Evolutionary conservation across 2,113 vertebrate species (phyloP), one percentile per base, ranked within the genome.

Genomic region (Ceyx margarethae): DNA sequence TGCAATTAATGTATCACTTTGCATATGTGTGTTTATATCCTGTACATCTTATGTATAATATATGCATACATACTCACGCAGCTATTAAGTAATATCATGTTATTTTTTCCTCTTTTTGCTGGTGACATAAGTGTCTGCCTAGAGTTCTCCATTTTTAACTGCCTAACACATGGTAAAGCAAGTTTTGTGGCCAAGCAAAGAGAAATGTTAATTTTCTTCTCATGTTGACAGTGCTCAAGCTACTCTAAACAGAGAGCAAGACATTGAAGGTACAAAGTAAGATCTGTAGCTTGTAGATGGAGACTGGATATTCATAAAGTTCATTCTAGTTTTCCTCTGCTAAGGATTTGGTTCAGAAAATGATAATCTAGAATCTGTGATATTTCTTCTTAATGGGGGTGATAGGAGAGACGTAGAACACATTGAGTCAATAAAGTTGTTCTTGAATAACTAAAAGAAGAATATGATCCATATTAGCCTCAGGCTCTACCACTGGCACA

Each of bases 351-450:
- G 46, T 76, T 96, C 71, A 66, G 81, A 90, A 89, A 92, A 20
- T 74, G 62, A 43, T 87, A 8, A 43, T 76, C 20, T 53, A 94
- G 56, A 74, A 71, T 89, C 79, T 91, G 62, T 46, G 81, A 69
- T 89, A 86, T 79, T 93, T 94, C 77, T 91, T 91, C 64, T 85
- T 89, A 92, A 85, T n/a, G 15, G 89, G 64, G 14, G 12, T 85
- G 81, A 87, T 73, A 91, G 54, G 33, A 58, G 77, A 91, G 92
- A 88, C 69, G 53, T 9, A 42, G 88, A 94, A 95, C 95, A 94
- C 78, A 92, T 46, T 96, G 86, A 93, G 67, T 69, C 58, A 94
- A 95, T 96, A 93, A 94, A 94, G 73, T 53, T 35, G 48, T 62
- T 37, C 75, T 91, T 71, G 71, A 91, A 89, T 92, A 89, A 80